Percentiles rank a stretch among this genome's conserved stretches.
Evolutionary conservation across 2,888 invertebrate genomes (phyloP).

Genomic region (Athetis lepigone): DNA sequence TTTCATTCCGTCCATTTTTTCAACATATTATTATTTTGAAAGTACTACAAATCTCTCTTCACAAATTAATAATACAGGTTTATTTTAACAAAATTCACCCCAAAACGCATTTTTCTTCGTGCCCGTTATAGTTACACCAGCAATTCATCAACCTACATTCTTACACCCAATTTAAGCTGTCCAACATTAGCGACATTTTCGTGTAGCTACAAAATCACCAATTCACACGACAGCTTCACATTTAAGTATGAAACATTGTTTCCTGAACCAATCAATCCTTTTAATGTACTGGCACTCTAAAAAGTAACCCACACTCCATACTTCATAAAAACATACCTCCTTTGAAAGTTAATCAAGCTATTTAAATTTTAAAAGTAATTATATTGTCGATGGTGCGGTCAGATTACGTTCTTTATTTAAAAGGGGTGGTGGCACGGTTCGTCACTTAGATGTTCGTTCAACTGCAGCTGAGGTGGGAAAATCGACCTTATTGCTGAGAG

Average conservation of each 20-base stretch:
- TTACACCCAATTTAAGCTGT: slow-evolving; percentile 33
- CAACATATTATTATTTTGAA: too few relatives aligned
- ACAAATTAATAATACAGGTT: too few relatives aligned
- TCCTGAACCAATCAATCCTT: slow-evolving; percentile 56
- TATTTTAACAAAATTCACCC: too few relatives aligned
- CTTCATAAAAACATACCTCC: slow-evolving; percentile 53
- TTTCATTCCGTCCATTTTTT: too few relatives aligned
- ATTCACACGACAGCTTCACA: slow-evolving; percentile 42
- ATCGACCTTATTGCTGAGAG: too few relatives aligned
- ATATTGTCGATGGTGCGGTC: slow-evolving; percentile 42
- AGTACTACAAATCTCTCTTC: too few relatives aligned
- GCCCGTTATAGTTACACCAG: not conserved
- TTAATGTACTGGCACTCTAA: slow-evolving; percentile 37
- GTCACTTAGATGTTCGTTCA: slow-evolving; percentile 8
- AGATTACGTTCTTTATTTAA: slow-evolving; percentile 38
- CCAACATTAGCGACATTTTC: slow-evolving; percentile 31
- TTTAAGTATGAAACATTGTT: slow-evolving; percentile 54
- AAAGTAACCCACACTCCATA: slow-evolving; percentile 51
- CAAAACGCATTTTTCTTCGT: too few relatives aligned
- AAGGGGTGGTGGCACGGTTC: slow-evolving; percentile 35
- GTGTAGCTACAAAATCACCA: slow-evolving; percentile 34
- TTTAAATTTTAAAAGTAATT: slow-evolving; percentile 60
- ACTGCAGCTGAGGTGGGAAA: not conserved
- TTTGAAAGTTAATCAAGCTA: slow-evolving; percentile 52
- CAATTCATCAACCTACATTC: slow-evolving; percentile 15